phyloP scores from a whole-genome alignment of 2,113 vertebrate species.

The Oryzias celebensis region DNA sequence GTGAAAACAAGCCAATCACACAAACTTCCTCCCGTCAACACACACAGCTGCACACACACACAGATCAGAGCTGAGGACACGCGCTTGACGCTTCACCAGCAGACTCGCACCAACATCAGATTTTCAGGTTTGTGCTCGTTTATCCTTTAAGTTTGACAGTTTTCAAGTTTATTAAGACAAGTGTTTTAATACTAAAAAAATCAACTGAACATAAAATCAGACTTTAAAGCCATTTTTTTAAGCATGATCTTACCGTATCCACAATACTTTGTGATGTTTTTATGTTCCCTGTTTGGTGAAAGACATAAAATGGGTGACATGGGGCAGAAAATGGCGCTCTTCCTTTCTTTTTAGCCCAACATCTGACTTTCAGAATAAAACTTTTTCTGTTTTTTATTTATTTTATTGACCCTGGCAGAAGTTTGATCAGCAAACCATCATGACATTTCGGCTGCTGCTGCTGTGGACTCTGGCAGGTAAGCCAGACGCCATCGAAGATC shows the following conservation, averaged over 20 bases:
- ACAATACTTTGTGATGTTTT: accelerated
- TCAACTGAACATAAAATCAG: too few species aligned
- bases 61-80: background rate
- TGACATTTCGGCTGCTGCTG: conserved; percentile 34
- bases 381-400: background rate
- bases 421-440: background rate
- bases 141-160: accelerated
- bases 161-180: accelerated
- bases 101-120: background rate
- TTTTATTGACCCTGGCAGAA: background rate
- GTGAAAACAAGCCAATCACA: conserved; percentile 34
- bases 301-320: conserved; percentile 55
- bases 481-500: background rate
- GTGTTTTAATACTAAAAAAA: too few species aligned
- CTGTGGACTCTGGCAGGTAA: conserved; percentile 53
- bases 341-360: conserved; percentile 10
- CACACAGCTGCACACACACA: conserved; percentile 5
- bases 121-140: conserved; percentile 8
- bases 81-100: background rate
- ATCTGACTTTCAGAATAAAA: background rate
- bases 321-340: conserved; percentile 55
- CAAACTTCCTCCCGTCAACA: conserved; percentile 29
- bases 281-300: background rate
- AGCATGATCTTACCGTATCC: accelerated
- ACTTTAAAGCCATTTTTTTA: accelerated